phyloP scores from a whole-genome alignment of 2,888 invertebrate genomes.

The Tanytarsus gracilentus region DNA sequence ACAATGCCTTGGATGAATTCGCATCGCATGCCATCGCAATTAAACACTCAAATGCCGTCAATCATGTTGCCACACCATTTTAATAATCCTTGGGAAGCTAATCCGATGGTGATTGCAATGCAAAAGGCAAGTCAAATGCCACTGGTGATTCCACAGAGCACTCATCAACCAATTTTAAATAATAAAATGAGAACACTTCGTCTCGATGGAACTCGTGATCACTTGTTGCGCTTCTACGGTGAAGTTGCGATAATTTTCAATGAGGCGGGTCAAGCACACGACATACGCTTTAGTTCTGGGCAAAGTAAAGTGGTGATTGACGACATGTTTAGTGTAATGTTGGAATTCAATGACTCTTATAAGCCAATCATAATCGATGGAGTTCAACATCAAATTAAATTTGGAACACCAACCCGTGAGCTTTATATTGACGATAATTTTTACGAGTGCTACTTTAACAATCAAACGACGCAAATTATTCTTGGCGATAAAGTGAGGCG shows the following conservation, averaged over 20 bases:
- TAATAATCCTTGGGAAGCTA: constrained; percentile 24
- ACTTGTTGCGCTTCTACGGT: constrained; percentile 60
- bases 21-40: constrained; percentile 36
- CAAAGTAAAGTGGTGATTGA: constrained; percentile 64
- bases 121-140: constrained; percentile 20
- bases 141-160: constrained; percentile 15
- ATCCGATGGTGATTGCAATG: constrained; percentile 12
- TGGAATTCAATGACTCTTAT: constrained; percentile 55
- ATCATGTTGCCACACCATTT: constrained; percentile 38
- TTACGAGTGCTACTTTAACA: constrained; percentile 89
- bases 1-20: constrained; percentile 37
- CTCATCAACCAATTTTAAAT: constrained; percentile 13
- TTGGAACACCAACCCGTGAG: constrained; percentile 88
- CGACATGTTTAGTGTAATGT: constrained; percentile 57
- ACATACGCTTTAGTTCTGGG: constrained; percentile 77
- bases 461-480: constrained; percentile 70
- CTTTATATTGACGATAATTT: constrained; percentile 79
- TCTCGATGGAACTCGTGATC: constrained; percentile 23
- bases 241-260: constrained; percentile 76
- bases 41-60: constrained; percentile 32
- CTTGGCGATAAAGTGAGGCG: constrained; percentile 68
- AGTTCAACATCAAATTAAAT: constrained; percentile 64
- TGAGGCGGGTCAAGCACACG: constrained; percentile 76
- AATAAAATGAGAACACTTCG: constrained; percentile 20
- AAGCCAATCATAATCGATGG: constrained; percentile 66